Percentiles rank a stretch among this genome's conserved stretches.
Conservation (phyloP, 1,140 invertebrate genomes). For the Pentalonia nigronervosa region DNA sequence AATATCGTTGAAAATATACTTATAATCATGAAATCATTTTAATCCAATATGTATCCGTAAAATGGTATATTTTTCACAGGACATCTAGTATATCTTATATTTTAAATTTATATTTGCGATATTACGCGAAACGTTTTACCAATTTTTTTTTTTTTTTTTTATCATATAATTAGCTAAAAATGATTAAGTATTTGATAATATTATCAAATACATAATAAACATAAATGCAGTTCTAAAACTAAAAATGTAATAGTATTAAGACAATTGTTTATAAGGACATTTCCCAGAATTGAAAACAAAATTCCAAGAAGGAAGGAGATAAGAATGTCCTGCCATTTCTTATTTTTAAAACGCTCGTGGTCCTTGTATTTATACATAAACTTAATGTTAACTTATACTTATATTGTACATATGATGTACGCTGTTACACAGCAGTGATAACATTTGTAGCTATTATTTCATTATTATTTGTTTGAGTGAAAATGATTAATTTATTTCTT, state of each 20-base stretch:
- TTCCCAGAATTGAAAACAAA: not conserved
- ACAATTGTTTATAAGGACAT: not conserved
- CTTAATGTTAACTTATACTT: not conserved
- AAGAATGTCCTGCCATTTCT: not conserved
- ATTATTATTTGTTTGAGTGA: not conserved
- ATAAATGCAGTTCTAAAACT: no score
- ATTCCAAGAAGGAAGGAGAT: not conserved
- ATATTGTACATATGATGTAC: not conserved
- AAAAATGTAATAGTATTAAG: no score
- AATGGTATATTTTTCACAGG: not conserved
- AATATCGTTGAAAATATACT: not conserved
- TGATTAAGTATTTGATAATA: not conserved
- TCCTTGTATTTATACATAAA: not conserved
- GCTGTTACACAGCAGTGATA: not conserved
- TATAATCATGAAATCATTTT: no score
- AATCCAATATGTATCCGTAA: not conserved
- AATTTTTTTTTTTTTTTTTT: not conserved
- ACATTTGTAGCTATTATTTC: not conserved
- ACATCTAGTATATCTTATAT: not conserved
- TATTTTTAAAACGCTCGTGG: not conserved
- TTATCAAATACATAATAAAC: not conserved
- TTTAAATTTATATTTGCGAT: not conserved
- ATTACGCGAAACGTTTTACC: accelerated
- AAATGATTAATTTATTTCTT: no score
- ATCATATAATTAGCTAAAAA: not conserved